Conservation (phyloP, 2,888 invertebrate species). For the Tetragonula carbonaria region DNA sequence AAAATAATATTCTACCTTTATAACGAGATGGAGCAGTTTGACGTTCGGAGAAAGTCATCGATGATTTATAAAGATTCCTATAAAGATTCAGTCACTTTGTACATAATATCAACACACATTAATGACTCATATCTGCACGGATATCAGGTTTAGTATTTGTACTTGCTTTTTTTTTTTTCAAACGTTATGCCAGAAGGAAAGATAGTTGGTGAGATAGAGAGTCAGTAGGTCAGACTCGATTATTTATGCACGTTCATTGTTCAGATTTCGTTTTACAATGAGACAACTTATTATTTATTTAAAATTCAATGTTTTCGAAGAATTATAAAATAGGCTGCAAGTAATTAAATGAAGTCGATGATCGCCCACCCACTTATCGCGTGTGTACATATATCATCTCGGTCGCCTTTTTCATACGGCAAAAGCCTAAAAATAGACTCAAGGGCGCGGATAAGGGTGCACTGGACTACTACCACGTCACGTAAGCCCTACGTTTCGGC, state of each 20-base stretch:
- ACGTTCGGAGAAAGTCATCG: not conserved
- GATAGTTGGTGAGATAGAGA: slow-evolving; percentile 10
- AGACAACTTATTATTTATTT: not conserved
- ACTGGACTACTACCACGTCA: slow-evolving; percentile 73
- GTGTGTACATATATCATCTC: slow-evolving; percentile 31
- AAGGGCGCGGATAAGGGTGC: slow-evolving; percentile 77
- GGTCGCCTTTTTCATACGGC: slow-evolving; percentile 55
- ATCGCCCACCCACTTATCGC: slow-evolving; percentile 36
- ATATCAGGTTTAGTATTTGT: not conserved
- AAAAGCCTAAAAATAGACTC: slow-evolving; percentile 78
- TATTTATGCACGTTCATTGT: slow-evolving; percentile 17
- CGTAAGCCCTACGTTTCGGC: slow-evolving; percentile 64
- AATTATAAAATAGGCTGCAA: slow-evolving; percentile 2
- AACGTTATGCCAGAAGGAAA: slow-evolving; percentile 10
- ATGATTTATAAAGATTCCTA: not conserved
- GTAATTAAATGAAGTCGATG: slow-evolving; percentile 25
- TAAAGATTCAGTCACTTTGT: not conserved
- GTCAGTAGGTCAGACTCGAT: slow-evolving; percentile 36
- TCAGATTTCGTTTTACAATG: slow-evolving; percentile 13
- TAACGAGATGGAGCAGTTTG: too few species aligned
- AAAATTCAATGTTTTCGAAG: not conserved
- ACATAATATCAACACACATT: not conserved
- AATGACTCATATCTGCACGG: not conserved
- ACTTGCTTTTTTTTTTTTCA: not conserved
- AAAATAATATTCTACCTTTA: not conserved